A percentile compares a stretch with the other conserved stretches of the same genome.
These are phyloP conservation scores for Rhineura floridana DNA, from an alignment of 2,113 vertebrate species.

Conservation along the genomic window DNA sequence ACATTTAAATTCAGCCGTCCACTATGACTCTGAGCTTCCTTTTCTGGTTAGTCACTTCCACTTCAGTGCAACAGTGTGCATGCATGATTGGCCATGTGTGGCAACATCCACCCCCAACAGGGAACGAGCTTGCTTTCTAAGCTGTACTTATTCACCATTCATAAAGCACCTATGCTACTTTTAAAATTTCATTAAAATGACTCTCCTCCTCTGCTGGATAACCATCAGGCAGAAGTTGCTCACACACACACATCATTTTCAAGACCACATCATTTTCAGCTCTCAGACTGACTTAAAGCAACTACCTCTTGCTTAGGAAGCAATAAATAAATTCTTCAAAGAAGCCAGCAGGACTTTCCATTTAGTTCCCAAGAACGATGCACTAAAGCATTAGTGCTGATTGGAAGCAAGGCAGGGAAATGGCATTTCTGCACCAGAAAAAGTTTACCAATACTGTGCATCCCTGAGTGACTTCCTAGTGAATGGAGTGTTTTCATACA, in stretches of 20 bases:
- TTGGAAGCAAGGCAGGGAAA: neutral
- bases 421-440: neutral
- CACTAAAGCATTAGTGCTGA: neutral
- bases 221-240: neutral
- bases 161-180: neutral
- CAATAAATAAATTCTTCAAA: neutral
- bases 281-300: neutral
- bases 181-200: neutral
- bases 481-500: too few species aligned
- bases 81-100: too few species aligned
- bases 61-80: too few species aligned
- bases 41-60: too few species aligned
- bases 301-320: neutral
- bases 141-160: neutral
- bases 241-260: neutral
- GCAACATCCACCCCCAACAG: neutral
- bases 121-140: neutral
- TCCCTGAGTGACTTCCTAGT: neutral
- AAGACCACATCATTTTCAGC: neutral
- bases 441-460: neutral
- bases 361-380: neutral
- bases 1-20: too few species aligned
- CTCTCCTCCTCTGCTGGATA: neutral
- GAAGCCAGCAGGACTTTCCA: neutral
- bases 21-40: too few species aligned